Conservation (phyloP, 2,888 invertebrate genomes). For the Opisthograptis luteolata region DNA sequence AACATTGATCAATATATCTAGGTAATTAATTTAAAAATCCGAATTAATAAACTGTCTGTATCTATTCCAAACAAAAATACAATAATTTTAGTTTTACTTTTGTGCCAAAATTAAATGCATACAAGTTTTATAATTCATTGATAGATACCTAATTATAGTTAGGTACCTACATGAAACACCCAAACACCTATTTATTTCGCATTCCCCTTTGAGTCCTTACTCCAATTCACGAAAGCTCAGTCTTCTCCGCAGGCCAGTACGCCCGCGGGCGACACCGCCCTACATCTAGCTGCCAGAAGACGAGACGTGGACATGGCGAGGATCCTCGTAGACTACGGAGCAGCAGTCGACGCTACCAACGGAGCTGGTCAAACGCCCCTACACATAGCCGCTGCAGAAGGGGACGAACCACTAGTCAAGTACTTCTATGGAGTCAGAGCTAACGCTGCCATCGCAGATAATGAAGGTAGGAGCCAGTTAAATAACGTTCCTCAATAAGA, state of each 20-base stretch:
- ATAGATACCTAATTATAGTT: too few species aligned
- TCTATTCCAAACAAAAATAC: too few species aligned
- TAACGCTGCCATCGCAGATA: conserved; percentile 96
- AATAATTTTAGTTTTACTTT: too few species aligned
- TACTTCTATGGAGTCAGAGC: conserved; percentile 98
- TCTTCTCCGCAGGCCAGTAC: conserved; percentile 86
- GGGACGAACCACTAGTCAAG: conserved; percentile 97
- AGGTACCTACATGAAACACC: not conserved
- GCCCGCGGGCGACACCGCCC: conserved; percentile 95
- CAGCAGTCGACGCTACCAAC: conserved; percentile 95
- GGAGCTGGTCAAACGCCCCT: conserved; percentile 97
- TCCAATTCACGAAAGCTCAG: conserved; percentile 23
- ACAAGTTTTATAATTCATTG: too few species aligned
- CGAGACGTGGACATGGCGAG: conserved; percentile 97
- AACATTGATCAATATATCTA: not conserved
- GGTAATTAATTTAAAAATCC: too few species aligned
- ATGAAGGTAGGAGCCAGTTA: conserved; percentile 89
- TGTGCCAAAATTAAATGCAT: too few species aligned
- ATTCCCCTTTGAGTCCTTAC: not conserved
- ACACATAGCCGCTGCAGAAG: conserved; percentile 97
- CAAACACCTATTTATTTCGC: too few species aligned
- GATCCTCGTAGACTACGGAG: conserved; percentile 96
- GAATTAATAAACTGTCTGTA: too few species aligned
- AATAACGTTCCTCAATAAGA: too few species aligned
- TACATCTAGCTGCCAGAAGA: conserved; percentile 97